These are phyloP conservation scores for Drosophila nebulosa DNA, from an alignment of 1,140 invertebrate genomes.

Conservation along the genomic window DNA sequence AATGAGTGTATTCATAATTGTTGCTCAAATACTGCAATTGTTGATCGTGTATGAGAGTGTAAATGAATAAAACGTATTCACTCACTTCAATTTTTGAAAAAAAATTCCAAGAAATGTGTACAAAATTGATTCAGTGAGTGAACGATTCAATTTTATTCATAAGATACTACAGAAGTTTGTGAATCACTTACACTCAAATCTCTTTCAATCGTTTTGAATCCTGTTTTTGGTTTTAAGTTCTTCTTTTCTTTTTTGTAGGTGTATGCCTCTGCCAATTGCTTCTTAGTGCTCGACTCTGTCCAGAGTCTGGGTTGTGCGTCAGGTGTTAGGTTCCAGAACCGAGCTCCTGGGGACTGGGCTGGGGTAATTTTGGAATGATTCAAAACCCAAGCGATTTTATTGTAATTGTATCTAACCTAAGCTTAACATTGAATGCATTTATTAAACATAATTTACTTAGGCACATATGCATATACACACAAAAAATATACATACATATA, in stretches of 20 bases:
- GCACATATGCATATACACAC: conserved; percentile 19
- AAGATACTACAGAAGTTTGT: too few species aligned
- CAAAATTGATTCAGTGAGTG: too few species aligned
- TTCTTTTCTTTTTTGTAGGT: not conserved
- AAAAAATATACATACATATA: not conserved
- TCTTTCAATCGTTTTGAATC: too few species aligned
- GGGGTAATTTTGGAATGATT: conserved; percentile 19
- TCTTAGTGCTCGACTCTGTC: conserved; percentile 45
- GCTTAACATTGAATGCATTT: conserved; percentile 60
- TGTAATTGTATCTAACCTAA: conserved; percentile 54
- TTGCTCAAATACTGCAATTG: not conserved
- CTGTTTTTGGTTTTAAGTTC: too few species aligned
- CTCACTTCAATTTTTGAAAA: too few species aligned
- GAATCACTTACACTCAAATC: too few species aligned
- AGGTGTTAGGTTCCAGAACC: conserved; percentile 16
- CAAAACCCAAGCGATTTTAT: conserved; percentile 38
- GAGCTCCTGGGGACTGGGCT: conserved; percentile 24
- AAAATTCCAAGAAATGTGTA: too few species aligned
- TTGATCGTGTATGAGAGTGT: too few species aligned
- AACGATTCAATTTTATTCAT: too few species aligned
- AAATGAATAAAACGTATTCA: too few species aligned
- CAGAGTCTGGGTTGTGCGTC: conserved; percentile 48
- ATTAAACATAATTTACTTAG: conserved; percentile 36
- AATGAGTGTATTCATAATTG: not conserved
- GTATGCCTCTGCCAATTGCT: not conserved